Evolutionary conservation across 2,888 invertebrate genomes (phyloP), one percentile per base, ranked within the genome.

Genomic region (Amphimallon solstitiale): DNA sequence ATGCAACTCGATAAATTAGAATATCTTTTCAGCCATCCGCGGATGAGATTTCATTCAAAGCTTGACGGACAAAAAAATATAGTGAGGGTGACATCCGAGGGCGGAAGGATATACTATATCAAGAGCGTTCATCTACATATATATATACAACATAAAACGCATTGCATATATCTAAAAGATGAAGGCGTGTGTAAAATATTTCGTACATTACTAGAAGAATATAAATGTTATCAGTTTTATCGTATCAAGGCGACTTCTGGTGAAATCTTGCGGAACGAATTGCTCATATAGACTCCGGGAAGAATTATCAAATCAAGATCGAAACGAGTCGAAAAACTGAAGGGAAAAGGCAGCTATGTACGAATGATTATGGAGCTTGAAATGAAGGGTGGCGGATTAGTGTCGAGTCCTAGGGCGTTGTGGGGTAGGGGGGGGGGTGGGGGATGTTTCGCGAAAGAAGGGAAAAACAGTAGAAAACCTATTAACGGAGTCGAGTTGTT

Each of bases 381-480:
- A 2, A 46, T 12, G 6, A 21, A 21, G 46, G 21, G n/a, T 3
- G 29, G 6, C 29, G 29, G 7, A 29, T 29, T 29, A 29, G 9
- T 7, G n/a, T 7, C 23, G 23, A 23, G 5, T 29, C 21, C n/a
- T n/a, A n/a, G 3, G 21, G 23, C 19, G 2, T 7, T 19, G n/a
- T n/a, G n/a, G n/a, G n/a, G n/a, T n/a, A n/a, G n/a, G n/a, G n/a
- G n/a, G 7, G 9, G 19, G 10, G 19, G 21, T 21, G 7, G 9
- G 19, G 10, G 19, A 48, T 21, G 21, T 48, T n/a, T 12, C 12
- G 12, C 10, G n/a, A n/a, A 23, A 23, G 21, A 21, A 10, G 21
- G 46, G 46, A 21, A 48, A 48, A 21, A 48, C 46, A 48, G 46
- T 48, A 23, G 46, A 48, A 48, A 48, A 48, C 46, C 46, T 48